Conservation (phyloP, 2,797 vertebrate species). For the Gadopsis bispinosus region DNA sequence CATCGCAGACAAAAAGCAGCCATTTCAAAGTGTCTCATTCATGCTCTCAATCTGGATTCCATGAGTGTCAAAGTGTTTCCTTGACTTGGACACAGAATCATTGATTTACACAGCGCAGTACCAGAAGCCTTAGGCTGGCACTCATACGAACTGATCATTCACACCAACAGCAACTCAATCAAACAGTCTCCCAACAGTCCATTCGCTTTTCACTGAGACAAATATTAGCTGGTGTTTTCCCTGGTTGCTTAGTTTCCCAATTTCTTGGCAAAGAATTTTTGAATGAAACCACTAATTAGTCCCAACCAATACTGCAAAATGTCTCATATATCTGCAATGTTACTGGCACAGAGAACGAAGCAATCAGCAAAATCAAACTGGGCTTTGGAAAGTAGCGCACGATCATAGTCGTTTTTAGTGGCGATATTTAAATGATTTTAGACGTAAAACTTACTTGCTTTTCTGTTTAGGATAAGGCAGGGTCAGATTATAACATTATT, state of each 20-base stretch:
- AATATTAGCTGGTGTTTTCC: conserved; percentile 26
- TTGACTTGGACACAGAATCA: background rate
- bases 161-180: background rate
- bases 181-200: conserved; percentile 1
- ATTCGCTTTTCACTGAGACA: conserved; percentile 8
- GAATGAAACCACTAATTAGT: conserved; percentile 28
- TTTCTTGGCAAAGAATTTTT: conserved; percentile 48
- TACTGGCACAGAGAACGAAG: conserved; percentile 9
- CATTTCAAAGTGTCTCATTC: conserved; percentile 1
- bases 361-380: conserved; percentile 7
- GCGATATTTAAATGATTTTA: background rate
- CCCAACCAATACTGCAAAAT: background rate
- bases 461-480: background rate
- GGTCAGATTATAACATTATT: background rate
- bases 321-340: conserved; percentile 5
- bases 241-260: conserved; percentile 3
- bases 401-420: conserved; percentile 5
- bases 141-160: conserved; percentile 2
- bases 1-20: background rate
- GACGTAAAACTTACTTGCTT: background rate
- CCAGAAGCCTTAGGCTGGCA: background rate
- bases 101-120: conserved; percentile 37
- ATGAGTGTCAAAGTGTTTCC: background rate
- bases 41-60: conserved; percentile 5
- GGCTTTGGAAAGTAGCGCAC: background rate